Conservation (phyloP, 2,797 vertebrate species). For the Periparus ater region DNA sequence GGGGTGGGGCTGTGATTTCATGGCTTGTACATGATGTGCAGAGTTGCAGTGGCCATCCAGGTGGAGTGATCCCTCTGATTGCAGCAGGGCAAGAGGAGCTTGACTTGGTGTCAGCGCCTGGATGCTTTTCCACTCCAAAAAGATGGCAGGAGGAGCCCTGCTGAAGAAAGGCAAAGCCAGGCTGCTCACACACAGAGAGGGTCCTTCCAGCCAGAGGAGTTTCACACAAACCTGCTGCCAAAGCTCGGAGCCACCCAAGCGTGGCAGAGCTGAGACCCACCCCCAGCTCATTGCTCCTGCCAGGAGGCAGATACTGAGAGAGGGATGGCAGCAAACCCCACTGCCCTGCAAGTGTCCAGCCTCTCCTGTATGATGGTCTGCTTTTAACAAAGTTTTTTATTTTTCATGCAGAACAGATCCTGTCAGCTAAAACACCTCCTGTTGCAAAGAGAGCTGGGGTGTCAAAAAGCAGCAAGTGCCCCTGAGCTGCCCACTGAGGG, state of each 20-base stretch:
- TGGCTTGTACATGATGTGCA: not conserved
- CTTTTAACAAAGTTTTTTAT: not conserved
- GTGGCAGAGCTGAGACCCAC: rapidly evolving
- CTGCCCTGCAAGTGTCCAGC: not conserved
- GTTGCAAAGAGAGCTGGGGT: not conserved
- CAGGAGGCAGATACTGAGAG: not conserved
- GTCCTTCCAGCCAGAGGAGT: not conserved
- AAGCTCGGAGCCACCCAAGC: not conserved
- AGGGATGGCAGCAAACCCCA: not conserved
- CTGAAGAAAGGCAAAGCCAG: not conserved
- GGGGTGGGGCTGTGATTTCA: not conserved
- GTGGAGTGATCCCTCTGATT: not conserved
- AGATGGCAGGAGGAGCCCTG: not conserved
- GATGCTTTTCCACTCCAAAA: not conserved
- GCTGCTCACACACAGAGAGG: not conserved
- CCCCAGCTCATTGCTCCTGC: not conserved
- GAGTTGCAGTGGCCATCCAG: not conserved
- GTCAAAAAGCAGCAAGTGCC: not conserved
- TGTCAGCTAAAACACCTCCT: not conserved
- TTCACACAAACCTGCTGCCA: not conserved
- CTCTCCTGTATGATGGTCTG: rapidly evolving
- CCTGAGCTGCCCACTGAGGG: not conserved
- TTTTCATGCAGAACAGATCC: not conserved
- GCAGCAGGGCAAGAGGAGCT: not conserved
- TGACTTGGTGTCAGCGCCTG: rapidly evolving